Evolutionary conservation across 2,113 vertebrate genomes (phyloP), one percentile per base, ranked within the genome.

Genomic region (Ceyx cyanopectus): DNA sequence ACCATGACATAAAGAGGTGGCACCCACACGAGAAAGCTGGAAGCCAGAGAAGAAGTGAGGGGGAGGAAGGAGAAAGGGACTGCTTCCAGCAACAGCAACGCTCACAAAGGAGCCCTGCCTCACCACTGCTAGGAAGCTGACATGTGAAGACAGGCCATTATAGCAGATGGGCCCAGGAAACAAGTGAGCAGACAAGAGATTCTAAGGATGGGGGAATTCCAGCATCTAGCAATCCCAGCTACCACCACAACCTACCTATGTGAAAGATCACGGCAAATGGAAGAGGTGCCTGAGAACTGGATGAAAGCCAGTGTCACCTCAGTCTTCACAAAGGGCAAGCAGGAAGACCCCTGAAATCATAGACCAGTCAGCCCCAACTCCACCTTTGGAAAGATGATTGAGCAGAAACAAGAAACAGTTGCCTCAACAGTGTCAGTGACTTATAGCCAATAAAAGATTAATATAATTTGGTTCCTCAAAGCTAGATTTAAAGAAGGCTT

Each of bases 401-500:
- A 50, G 48, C 22, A 50, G 48, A 34, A 5, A 7, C 18, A 50
- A 6, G 18, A 48, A 37, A 54, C 2, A 19, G 45, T 29, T 82
- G 41, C 30, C 58, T 85, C 62, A 69, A 82, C 14, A 69, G 26
- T 16, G 22, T 7, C 67, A 41, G 11, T 80, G 51, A 91, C 26
- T 89, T 91, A 74, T 6, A 83, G 73, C 40, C 61, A 80, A 51
- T 54, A 56, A 7, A 68, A 85, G 46, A 85, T 68, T 68, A 91
- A 85, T 78, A 67, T 11, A 91, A 70, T 81, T 46, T 72, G 27
- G 40, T 63, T 88, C 40, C 77, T 86, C 48, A 86, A 84, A 89
- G 74, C n/a, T 41, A 78, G 54, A 70, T 45, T 94, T 84, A 81
- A 92, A 83, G 48, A 83, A 45, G 58, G 41, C 5, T 92, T 90